phyloP scores from a whole-genome alignment of 1,140 invertebrate species.

The Lucilia sericata region DNA sequence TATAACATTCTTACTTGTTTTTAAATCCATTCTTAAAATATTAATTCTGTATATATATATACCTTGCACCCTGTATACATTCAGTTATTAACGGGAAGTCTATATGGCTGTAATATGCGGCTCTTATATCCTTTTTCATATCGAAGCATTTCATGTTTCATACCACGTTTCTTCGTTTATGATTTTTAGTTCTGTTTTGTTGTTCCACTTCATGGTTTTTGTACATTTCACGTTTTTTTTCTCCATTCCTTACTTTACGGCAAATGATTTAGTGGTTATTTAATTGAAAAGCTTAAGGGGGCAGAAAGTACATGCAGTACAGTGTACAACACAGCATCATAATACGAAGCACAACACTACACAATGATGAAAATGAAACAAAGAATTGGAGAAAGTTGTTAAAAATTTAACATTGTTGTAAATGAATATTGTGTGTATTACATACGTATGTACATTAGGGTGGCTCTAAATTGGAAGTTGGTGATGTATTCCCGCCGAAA shows the following conservation, averaged over 20 bases:
- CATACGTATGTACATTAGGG: neutral
- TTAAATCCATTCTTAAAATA: too few relatives aligned
- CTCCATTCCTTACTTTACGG: neutral
- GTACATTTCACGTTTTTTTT: neutral
- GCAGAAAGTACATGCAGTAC: neutral
- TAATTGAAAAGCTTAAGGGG: slow-evolving; percentile 15
- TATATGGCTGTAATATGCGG: slow-evolving; percentile 10
- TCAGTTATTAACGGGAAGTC: neutral
- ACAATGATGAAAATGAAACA: slow-evolving; percentile 1
- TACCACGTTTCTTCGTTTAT: neutral
- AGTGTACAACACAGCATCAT: neutral
- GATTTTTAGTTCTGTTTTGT: neutral
- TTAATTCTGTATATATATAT: too few relatives aligned
- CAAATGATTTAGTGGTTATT: slow-evolving; percentile 16
- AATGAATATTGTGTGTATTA: neutral
- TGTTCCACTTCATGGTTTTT: slow-evolving; percentile 11
- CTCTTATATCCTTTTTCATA: neutral
- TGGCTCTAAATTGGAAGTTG: too few relatives aligned
- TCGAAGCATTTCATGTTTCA: neutral
- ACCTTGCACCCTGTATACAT: neutral
- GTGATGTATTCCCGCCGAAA: too few relatives aligned
- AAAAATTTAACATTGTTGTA: slow-evolving; percentile 11
- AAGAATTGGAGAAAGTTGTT: slow-evolving; percentile 3
- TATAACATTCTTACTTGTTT: too few relatives aligned
- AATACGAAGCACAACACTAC: neutral